Base-by-base conservation (phyloP, 1,140 invertebrate species). In the Drosophila bifasciata region DNA sequence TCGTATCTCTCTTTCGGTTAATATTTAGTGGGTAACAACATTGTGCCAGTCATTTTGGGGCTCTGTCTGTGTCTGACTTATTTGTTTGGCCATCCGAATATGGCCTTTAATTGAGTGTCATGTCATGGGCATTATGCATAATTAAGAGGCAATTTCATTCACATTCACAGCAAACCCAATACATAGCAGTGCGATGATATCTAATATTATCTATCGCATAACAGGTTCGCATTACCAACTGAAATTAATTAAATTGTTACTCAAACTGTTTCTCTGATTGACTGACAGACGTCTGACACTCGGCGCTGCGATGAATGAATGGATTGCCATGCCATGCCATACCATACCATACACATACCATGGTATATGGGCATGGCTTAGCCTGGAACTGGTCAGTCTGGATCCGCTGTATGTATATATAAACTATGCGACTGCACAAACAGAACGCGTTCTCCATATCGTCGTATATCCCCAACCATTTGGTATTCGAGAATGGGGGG, bases 231-330 rank as follows among this genome's bases (percentile, higher is more conserved):
- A 88, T 89, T 89, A 81, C 77, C 62, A 46, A 61, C 64, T 73
- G 62, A 76, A 79, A 76, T 89, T 90, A 86, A 90, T 90, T 81
- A 90, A 90, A 88, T 88, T 83, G 84, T 88, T 88, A 83, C 75
- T 71, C 63, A 80, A 75, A 70, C 73, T 45, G 62, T 36, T 43
- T 78, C 52, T 66, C 51, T 70, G 79, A 79, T 70, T 74, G 64
- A 74, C 70, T 56, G 69, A 69, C 74, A 72, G 62, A 71, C 70
- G 59, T 8, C 69, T 55, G 76, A 44, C 67, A 71, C 59, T 66
- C 81, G n/a, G 77, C 25, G 32, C 32, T 36, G 32, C 11, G 77
- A 57, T 81, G 72, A 83, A 60, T 72, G 52, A 64, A 78, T 58
- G 50, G 48, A 76, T 40, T 51, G 53, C 21, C 51, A 52, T 36